phyloP scores from a whole-genome alignment of 2,113 vertebrate genomes.

The Tenebrosternarchus preto region DNA sequence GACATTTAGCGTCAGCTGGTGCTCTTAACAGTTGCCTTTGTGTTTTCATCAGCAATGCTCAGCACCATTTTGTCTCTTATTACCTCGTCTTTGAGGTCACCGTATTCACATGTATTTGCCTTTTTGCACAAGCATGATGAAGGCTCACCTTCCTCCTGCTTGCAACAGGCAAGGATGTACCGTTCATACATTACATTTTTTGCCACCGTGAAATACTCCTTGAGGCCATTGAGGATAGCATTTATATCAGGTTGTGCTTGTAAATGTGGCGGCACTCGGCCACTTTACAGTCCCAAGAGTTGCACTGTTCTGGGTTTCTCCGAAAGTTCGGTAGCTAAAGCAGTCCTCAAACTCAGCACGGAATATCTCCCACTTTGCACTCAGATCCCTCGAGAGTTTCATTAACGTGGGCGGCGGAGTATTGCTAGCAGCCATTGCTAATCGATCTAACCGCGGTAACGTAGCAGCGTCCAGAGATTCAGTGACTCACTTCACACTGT shows the following conservation, averaged over 20 bases:
- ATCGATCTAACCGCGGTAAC: neutral
- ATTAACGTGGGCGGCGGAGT: neutral
- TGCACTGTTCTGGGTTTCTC: neutral
- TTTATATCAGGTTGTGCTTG: neutral
- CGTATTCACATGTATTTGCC: too few species aligned
- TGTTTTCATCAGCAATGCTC: conserved; percentile 19
- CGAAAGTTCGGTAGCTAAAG: conserved; percentile 2
- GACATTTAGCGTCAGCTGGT: neutral
- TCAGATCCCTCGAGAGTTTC: neutral
- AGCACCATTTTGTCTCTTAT: too few species aligned
- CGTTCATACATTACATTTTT: conserved; percentile 42
- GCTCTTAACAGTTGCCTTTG: neutral
- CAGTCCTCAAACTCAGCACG: neutral
- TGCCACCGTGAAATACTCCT: too few species aligned
- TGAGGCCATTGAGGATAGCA: neutral
- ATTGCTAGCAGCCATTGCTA: neutral
- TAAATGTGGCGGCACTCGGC: neutral
- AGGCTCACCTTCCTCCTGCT: conserved; percentile 40
- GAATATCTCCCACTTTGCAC: neutral
- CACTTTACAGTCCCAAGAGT: neutral
- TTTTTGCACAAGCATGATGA: too few species aligned
- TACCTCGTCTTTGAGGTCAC: too few species aligned
- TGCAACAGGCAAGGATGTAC: conserved; percentile 46
- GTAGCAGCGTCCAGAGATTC: too few species aligned
- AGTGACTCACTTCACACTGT: too few species aligned